These are phyloP conservation scores for Drosophila micromelanica DNA, from an alignment of 1,140 invertebrate genomes.

Conservation along the genomic window DNA sequence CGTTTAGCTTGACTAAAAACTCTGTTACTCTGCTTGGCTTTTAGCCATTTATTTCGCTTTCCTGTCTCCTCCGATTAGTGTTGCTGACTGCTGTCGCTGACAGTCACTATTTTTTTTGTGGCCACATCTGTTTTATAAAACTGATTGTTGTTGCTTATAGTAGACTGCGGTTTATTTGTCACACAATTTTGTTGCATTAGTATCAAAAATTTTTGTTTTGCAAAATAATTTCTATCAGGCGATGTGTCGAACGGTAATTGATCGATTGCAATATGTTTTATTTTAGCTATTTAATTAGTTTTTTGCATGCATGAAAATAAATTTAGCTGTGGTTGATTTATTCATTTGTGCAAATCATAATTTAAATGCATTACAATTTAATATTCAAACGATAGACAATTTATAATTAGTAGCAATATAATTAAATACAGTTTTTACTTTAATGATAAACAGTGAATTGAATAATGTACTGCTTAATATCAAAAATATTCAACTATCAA, in stretches of 20 bases:
- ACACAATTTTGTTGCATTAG: constrained; percentile 6
- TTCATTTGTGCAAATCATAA: no score
- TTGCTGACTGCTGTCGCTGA: constrained; percentile 35
- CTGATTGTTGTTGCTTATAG: constrained; percentile 11
- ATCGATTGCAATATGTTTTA: constrained; percentile 16
- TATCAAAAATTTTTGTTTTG: background rate
- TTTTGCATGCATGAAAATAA: background rate
- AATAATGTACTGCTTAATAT: no score
- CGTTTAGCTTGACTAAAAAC: constrained; percentile 17
- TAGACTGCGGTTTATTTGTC: background rate
- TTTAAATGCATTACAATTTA: no score
- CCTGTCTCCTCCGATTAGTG: constrained; percentile 39
- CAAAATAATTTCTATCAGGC: constrained; percentile 6
- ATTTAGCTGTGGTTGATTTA: background rate
- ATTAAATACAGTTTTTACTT: no score
- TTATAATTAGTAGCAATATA: no score
- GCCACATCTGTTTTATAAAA: constrained; percentile 5
- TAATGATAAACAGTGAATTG: no score
- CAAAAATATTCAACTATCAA: no score
- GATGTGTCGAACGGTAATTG: constrained; percentile 13
- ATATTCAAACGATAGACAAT: no score
- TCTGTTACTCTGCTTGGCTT: constrained; percentile 15
- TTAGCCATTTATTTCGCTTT: constrained; percentile 26
- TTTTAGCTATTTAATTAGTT: background rate
- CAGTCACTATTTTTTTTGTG: constrained; percentile 4